Base-by-base conservation (phyloP, 2,888 invertebrate species). In the Metallyticus violacea region DNA sequence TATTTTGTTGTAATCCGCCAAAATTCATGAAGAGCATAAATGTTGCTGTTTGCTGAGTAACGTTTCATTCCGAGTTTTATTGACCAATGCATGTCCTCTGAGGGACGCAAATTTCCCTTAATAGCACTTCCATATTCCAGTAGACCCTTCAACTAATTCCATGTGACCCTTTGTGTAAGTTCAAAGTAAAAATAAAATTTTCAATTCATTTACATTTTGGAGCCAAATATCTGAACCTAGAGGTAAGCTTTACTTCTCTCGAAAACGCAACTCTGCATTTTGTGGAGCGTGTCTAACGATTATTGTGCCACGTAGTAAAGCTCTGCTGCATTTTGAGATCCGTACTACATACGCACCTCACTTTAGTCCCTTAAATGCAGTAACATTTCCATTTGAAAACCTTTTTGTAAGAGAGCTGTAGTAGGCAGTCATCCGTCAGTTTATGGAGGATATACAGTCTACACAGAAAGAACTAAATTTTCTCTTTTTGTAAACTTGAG, bases 351-450 rank as follows among this genome's bases (percentile, higher is more conserved):
- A 62, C 40, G 40, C 40, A 62, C 40, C 40, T 62, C 40, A 22
- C 40, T 62, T 62, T 62, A 28, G 29, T 22, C 82, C 81, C 82
- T 76, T 26, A 62, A 82, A 62, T 40, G 40, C n/a, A 40, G 82
- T 30, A 40, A 7, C 81, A 82, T 82, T 82, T 62, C 82, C 82
- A 82, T 82, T 62, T 82, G 82, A 82, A 82, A 76, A 76, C 26
- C 62, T 26, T 27, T 82, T 82, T 27, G 26, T 26, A 15, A n/a
- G 27, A 15, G 22, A 9, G 26, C 9, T 80, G 28, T 26, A 27
- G 80, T 76, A 26, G 27, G 40, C 40, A 62, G 40, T 62, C 40
- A 62, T 62, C 40, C 40, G 40, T 62, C 40, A 62, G 40, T 62
- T 62, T 62, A 22, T 62, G 40, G 9, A 62, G 40, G 40, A 62